Base-by-base conservation (phyloP, 2,113 vertebrate genomes). In the Manacus vitellinus region DNA sequence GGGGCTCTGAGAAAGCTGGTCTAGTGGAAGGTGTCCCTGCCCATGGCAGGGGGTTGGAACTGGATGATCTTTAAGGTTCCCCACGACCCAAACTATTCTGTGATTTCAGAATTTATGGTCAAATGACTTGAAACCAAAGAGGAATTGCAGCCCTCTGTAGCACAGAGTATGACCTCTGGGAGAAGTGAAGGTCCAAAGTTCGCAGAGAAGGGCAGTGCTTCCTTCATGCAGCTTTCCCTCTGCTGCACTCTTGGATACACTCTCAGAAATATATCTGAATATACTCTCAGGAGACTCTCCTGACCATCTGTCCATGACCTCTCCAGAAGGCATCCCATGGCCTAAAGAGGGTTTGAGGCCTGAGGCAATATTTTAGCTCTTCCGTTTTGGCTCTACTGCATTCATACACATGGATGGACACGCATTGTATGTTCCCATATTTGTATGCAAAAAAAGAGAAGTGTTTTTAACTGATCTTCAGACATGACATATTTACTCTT, bases 381-480 rank as follows among this genome's bases (percentile, higher is more conserved):
- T 74, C 31, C 44, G 71, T 41, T 41, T 41, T 41, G 39, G 5
- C 39, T 2, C 14, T 25, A 6, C 25, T 81, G 43, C 31, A 18
- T 46, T 62, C 21, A 24, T 2, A 1, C 35, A 21, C 3, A 10
- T 31, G 67, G 46, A 30, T 23, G 59, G 76, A 8, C 14, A 28
- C 10, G 5, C 31, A 9, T 39, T 71, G 25, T 19, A 10, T 2
- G 0, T 58, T 67, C 59, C 20, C 13, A 4, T 41, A 43, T 51
- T 87, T 63, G 59, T 4, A 20, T 5, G 8, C 35, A 71, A 35
- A 35, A 19, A 76, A 91, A 14, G 39, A 19, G 10, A 23, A 74
- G 61, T 46, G 55, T 51, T 81, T 6, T 3, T 43, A 49, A 22
- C n/a, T 74, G 23, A 58, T 43, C 52, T 82, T 74, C 35, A 31